A percentile compares a stretch with the other conserved stretches of the same genome.
phyloP scores from a whole-genome alignment of 2,888 invertebrate genomes.

The Drosophila prostipennis region DNA sequence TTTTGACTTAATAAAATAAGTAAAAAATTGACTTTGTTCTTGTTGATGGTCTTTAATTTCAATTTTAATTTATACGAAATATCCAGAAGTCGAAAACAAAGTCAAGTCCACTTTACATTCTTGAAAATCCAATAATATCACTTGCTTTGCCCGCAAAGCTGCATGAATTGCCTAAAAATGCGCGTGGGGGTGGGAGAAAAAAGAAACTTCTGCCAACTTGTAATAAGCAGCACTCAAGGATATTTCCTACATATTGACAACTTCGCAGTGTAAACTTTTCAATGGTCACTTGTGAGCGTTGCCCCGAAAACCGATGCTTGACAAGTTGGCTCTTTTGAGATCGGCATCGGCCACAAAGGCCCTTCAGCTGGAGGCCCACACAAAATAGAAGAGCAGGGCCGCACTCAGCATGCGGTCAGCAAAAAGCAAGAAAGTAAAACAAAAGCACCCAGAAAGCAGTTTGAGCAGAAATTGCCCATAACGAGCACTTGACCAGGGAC shows the following conservation, averaged over 20 bases:
- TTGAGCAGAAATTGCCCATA: slow-evolving; percentile 73
- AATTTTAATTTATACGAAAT: no score
- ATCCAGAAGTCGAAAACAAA: not conserved
- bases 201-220: slow-evolving; percentile 14
- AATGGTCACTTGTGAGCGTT: slow-evolving; percentile 67
- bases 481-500: slow-evolving; percentile 72
- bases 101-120: not conserved
- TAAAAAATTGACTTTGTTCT: not conserved
- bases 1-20: not conserved
- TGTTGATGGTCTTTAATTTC: no score
- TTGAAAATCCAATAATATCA: slow-evolving; percentile 1
- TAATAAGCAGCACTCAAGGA: slow-evolving; percentile 28
- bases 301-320: slow-evolving; percentile 53
- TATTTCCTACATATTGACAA: slow-evolving; percentile 35
- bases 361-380: slow-evolving; percentile 46
- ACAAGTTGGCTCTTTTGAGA: slow-evolving; percentile 49
- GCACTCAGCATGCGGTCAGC: slow-evolving; percentile 37
- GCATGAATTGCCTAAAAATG: slow-evolving; percentile 2
- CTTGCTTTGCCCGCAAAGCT: slow-evolving; percentile 1
- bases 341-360: slow-evolving; percentile 55
- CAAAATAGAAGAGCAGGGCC: slow-evolving; percentile 34
- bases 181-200: not conserved
- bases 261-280: slow-evolving; percentile 48
- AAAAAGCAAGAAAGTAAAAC: slow-evolving; percentile 54
- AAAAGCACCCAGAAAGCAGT: slow-evolving; percentile 64